phyloP scores from a whole-genome alignment of 2,888 invertebrate species.

The Cordylochernes scorpioides region DNA sequence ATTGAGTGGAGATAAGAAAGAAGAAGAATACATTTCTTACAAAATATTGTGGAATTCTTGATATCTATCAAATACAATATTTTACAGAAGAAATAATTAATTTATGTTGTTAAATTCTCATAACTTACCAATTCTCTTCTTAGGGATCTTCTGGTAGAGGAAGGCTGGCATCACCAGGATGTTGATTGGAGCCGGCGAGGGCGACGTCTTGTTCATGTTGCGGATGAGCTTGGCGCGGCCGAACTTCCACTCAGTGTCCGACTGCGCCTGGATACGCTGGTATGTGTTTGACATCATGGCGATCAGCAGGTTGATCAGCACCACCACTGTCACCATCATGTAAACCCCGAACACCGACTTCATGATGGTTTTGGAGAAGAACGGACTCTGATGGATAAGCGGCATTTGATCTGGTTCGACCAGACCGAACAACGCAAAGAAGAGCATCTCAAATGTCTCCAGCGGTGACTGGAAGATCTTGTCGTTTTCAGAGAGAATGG shows the following conservation, averaged over 20 bases:
- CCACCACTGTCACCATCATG: slow-evolving; percentile 91
- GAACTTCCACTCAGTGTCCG: slow-evolving; percentile 99
- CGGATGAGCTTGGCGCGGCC: slow-evolving; percentile 90
- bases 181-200: slow-evolving; percentile 91
- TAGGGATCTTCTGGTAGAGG: slow-evolving; percentile 8
- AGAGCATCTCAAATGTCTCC: slow-evolving; percentile 84
- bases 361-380: slow-evolving; percentile 22
- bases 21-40: no score
- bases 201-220: slow-evolving; percentile 89
- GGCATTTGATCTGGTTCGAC: slow-evolving; percentile 34
- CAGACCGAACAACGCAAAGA: slow-evolving; percentile 91
- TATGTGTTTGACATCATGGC: slow-evolving; percentile 99
- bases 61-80: no score
- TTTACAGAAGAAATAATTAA: no score
- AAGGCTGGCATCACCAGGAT: slow-evolving; percentile 34
- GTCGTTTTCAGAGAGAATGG: slow-evolving; percentile 9
- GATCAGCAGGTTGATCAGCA: slow-evolving; percentile 92
- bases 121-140: slow-evolving; percentile 6
- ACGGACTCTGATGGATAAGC: slow-evolving; percentile 25
- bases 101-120: not conserved
- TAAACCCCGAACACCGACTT: slow-evolving; percentile 71
- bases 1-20: no score
- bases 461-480: slow-evolving; percentile 40
- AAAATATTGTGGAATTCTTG: no score
- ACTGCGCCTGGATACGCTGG: slow-evolving; percentile 95